phyloP scores from a whole-genome alignment of 64 coral and sea anemone genomes.

The Stichodactyla mertensii region DNA sequence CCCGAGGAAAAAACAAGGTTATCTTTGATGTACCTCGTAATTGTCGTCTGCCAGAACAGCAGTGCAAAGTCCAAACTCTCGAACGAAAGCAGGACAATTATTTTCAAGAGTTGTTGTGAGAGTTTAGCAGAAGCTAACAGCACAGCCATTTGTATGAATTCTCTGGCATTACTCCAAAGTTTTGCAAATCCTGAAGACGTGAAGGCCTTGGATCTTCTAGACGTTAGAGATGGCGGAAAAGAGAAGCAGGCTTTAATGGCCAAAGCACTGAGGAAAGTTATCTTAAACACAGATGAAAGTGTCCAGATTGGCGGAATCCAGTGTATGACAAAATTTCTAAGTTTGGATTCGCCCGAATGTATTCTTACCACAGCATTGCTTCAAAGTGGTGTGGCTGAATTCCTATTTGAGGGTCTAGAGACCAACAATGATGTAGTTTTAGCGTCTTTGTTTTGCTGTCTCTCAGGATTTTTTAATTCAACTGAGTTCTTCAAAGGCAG shows the following conservation, averaged over 20 bases:
- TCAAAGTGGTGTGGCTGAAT: slow-evolving; percentile 57
- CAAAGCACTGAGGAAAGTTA: slow-evolving; percentile 59
- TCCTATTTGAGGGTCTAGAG: slow-evolving; percentile 68
- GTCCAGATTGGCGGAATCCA: slow-evolving; percentile 81
- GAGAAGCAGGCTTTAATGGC: neutral
- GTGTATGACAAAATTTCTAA: slow-evolving; percentile 45
- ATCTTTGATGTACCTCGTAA: slow-evolving; percentile 56
- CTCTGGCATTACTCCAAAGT: slow-evolving; percentile 23
- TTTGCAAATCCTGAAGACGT: slow-evolving; percentile 10
- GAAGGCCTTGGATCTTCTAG: neutral
- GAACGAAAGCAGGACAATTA: neutral
- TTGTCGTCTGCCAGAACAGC: slow-evolving; percentile 40
- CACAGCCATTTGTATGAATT: neutral
- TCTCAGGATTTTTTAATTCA: slow-evolving; percentile 27
- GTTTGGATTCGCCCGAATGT: slow-evolving; percentile 24
- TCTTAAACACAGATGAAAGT: slow-evolving; percentile 45
- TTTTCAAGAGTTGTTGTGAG: slow-evolving; percentile 40
- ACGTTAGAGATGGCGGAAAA: neutral
- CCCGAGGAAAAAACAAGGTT: slow-evolving; percentile 57
- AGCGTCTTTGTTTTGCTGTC: slow-evolving; percentile 78
- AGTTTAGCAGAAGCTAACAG: neutral
- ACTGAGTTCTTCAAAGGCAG: slow-evolving; percentile 50
- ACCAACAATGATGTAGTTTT: slow-evolving; percentile 66
- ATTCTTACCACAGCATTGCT: slow-evolving; percentile 29
- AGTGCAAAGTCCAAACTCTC: slow-evolving; percentile 6